Percentiles rank a stretch among this genome's conserved stretches.
Evolutionary conservation across 2,888 invertebrate species (phyloP).

Genomic region (Xanthorhoe spadicearia): DNA sequence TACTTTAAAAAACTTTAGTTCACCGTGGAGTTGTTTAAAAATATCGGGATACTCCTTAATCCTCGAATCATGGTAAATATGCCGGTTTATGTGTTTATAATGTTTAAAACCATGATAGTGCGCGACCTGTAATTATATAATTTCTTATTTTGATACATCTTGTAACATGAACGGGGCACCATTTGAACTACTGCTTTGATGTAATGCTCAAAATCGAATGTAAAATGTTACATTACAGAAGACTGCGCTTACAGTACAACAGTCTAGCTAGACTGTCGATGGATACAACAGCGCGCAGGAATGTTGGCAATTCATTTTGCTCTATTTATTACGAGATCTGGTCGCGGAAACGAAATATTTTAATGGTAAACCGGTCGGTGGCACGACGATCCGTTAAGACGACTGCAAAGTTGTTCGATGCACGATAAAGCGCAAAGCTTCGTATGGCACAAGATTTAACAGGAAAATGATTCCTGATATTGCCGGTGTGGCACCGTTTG

Average conservation of each 20-base stretch:
- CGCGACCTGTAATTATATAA: too few relatives aligned
- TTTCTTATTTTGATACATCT: too few relatives aligned
- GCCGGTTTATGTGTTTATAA: too few relatives aligned
- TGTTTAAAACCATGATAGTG: too few relatives aligned
- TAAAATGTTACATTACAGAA: too few relatives aligned
- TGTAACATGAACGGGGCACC: too few relatives aligned
- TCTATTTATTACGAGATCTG: conserved; percentile 35
- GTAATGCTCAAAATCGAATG: too few relatives aligned
- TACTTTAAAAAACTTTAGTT: too few relatives aligned
- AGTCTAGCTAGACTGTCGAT: conserved; percentile 7
- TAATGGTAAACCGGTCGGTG: conserved; percentile 32
- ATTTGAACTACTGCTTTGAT: too few relatives aligned
- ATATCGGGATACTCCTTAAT: too few relatives aligned
- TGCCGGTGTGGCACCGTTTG: background rate
- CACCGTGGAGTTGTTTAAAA: too few relatives aligned
- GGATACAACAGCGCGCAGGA: conserved; percentile 16
- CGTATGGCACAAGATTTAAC: conserved; percentile 1
- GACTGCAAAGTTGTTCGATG: conserved; percentile 11
- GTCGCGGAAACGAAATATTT: conserved; percentile 34
- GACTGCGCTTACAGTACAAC: background rate
- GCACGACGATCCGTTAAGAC: conserved; percentile 24
- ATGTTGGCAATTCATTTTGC: conserved; percentile 39
- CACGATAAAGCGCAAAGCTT: conserved; percentile 5
- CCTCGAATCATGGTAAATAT: too few relatives aligned
- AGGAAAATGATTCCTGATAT: conserved; percentile 15